Conservation (phyloP, 2,888 invertebrate species). For the Elgonia sp. region DNA sequence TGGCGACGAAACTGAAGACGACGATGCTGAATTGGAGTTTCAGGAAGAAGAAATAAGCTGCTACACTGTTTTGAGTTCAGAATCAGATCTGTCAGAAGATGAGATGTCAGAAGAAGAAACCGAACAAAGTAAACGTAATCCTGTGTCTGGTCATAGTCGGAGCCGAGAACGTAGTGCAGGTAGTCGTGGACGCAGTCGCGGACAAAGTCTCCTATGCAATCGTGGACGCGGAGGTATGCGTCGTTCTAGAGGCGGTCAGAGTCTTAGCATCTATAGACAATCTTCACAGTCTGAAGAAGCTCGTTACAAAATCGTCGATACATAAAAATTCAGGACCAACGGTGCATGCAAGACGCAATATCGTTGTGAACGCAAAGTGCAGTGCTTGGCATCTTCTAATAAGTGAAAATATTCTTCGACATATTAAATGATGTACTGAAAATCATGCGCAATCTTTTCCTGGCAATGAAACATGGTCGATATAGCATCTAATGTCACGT, state of each 20-base stretch:
- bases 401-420: constrained; percentile 9
- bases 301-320: background rate
- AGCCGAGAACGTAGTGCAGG: no score
- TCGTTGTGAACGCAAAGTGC: no score
- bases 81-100: no score
- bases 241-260: background rate
- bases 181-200: no score
- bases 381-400: no score
- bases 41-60: background rate
- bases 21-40: background rate
- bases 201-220: background rate
- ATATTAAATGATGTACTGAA: constrained; percentile 18
- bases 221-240: no score
- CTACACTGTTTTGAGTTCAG: no score
- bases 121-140: no score
- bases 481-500: background rate
- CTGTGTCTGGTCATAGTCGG: no score
- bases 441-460: constrained; percentile 2
- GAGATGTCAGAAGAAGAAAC: no score
- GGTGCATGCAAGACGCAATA: no score
- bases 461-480: constrained; percentile 1
- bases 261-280: background rate
- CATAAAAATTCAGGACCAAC: no score
- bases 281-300: background rate
- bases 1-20: background rate